Base-by-base conservation (phyloP, 2,113 vertebrate genomes). In the Rana temporaria region DNA sequence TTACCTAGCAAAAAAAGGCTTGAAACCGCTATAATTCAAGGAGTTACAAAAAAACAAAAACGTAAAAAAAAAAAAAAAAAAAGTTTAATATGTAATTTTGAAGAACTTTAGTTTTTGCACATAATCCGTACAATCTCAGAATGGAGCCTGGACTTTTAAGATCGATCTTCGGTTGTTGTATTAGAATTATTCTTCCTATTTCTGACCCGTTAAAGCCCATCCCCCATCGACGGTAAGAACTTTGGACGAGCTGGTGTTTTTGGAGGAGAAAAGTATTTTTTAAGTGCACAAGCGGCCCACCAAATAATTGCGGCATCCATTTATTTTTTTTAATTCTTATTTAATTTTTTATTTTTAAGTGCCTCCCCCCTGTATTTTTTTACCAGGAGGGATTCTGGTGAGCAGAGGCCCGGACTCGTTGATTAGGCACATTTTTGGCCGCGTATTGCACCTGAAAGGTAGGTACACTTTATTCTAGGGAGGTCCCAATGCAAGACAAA, bases 81-180 rank as follows among this genome's bases (percentile, higher is more conserved):
- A 62, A 57, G 42, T 26, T 59, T 74, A 78, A 63, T 38, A 94
- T 86, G 88, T 89, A 92, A 89, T 94, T 94, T 92, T 91, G 91
- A 95, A 92, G 95, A 91, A 93, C 90, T 92, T 96, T n/a, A 94
- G 92, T 93, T 95, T 96, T 96, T 95, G 94, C 93, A 95, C 95
- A 98, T 96, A 95, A 93, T 90, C 93, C 93, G 92, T 94, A 94
- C 93, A 94, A 94, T 96, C 95, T 94, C 91, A 90, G 92, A 90
- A 89, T 91, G 91, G 92, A 94, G 92, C 89, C 91, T 92, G 93
- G 92, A 90, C 71, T 91, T 91, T 22, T 92, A 90, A 93, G 88
- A 89, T 92, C 93, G 92, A 92, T 90, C 92, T 3, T 93, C 93
- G 92, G 87, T 92, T 94, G 91, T 88, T 93, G 92, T 94, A 94